Evolutionary conservation across 1,140 invertebrate genomes (phyloP), one percentile per base, ranked within the genome.

Genomic region (Coptotermes formosanus): DNA sequence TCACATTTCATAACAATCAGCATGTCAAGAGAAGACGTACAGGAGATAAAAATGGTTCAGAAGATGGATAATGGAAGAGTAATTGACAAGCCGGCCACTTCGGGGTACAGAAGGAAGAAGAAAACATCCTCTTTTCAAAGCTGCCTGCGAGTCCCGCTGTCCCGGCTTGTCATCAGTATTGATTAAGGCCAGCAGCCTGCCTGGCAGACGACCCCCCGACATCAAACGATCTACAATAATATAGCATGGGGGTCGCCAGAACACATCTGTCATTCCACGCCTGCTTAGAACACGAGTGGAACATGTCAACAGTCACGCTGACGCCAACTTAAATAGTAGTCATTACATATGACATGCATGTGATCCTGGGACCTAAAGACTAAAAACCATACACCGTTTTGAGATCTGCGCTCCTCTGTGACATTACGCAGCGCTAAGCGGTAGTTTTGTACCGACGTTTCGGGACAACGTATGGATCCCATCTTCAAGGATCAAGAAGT

Each of bases 151-250:
- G 64, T 75, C 64, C 7, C 16, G n/a, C 64, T 75, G 25, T 9
- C 64, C 9, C 25, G 14, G 25, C 64, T 75, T 75, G 64, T 75
- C 64, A 75, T 75, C 64, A 75, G 64, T 75, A 75, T 75, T 30
- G 64, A 75, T 75, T 75, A 75, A 75, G 64, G 64, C n/a, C 16
- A 64, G 59, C 16, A 64, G 59, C 59, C 59, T 64, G 59, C 2
- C 59, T 38, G 38, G 38, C 38, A 64, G 59, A 19, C 64, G 64
- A 75, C 25, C 55, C 38, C 38, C 64, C 64, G 64, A 75, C 64
- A 75, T 75, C 64, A 75, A 75, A 75, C 64, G 64, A 30, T 75
- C 64, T 64, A 75, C 64, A 75, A 30, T 75, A 75, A 75, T 75
- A 75, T 75, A 25, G 64, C 25, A n/a, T 2, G 64, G 64, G 64